phyloP scores from a whole-genome alignment of 2,113 vertebrate species.

The Oreocharis arfaki region DNA sequence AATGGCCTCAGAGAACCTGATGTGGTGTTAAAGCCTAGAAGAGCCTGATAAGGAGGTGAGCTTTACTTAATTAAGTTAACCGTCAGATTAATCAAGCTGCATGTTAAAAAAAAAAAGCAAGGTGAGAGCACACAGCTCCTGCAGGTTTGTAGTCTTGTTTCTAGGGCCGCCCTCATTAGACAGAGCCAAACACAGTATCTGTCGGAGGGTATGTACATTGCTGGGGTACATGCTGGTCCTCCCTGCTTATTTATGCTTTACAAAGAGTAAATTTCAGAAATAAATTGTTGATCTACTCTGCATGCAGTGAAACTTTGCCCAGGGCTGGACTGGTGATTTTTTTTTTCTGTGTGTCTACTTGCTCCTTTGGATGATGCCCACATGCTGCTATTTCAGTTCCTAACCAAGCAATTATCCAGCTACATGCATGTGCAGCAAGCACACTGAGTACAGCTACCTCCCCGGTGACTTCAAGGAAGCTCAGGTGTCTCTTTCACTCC shows the following conservation, averaged over 20 bases:
- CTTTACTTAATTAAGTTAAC: slow-evolving; percentile 38
- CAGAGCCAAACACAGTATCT: background rate
- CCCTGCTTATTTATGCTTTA: slow-evolving; percentile 27
- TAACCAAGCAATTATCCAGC: background rate
- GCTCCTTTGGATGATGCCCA: slow-evolving; percentile 2
- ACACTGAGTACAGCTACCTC: background rate
- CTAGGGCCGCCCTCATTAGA: background rate
- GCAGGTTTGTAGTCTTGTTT: background rate
- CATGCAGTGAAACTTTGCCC: background rate
- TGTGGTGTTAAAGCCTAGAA: background rate
- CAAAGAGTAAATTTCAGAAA: slow-evolving; percentile 46
- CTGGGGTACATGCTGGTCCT: background rate
- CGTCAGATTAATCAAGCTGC: slow-evolving; percentile 22
- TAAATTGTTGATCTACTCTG: slow-evolving; percentile 23
- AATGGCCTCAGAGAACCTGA: background rate
- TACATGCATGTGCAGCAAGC: background rate
- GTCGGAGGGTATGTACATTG: background rate
- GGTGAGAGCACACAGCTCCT: background rate
- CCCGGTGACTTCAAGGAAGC: background rate
- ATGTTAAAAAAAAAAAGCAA: background rate
- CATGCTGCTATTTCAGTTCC: slow-evolving; percentile 20
- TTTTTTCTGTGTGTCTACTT: background rate
- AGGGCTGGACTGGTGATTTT: background rate
- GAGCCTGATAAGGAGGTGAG: slow-evolving; percentile 10
- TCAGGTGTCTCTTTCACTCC: background rate